Percentiles rank a stretch among this genome's conserved stretches.
Evolutionary conservation across 2,888 invertebrate genomes (phyloP).

Genomic region (Brachyopa scutellaris): DNA sequence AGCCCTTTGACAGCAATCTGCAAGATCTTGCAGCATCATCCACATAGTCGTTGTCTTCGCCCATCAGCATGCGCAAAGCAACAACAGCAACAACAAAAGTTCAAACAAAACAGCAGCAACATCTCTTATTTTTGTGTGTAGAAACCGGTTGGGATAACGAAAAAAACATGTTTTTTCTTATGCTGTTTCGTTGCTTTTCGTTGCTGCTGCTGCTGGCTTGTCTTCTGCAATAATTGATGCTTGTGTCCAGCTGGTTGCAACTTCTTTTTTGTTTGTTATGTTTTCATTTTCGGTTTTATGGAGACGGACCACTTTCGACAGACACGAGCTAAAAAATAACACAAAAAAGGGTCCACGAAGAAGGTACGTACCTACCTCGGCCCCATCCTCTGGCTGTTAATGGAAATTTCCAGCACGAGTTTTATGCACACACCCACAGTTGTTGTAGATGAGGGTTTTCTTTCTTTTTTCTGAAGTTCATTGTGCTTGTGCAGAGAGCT

Average conservation of each 20-base stretch:
- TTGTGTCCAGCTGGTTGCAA: constrained; percentile 67
- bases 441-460: neutral
- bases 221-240: constrained; percentile 69
- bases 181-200: neutral
- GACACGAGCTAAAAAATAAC: constrained; percentile 71
- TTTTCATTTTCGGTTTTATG: constrained; percentile 65
- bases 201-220: constrained; percentile 41
- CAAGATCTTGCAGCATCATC: constrained; percentile 43
- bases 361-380: neutral
- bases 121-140: constrained; percentile 11
- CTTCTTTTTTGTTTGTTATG: constrained; percentile 20
- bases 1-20: constrained; percentile 65
- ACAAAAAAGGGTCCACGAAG: constrained; percentile 38
- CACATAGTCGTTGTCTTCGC: constrained; percentile 4
- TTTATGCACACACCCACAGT: constrained; percentile 19
- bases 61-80: neutral
- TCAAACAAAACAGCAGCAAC: constrained; percentile 2
- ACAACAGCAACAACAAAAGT: constrained; percentile 1
- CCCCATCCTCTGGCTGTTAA: constrained; percentile 25
- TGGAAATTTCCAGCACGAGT: constrained; percentile 67
- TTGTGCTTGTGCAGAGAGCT: constrained; percentile 58
- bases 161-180: constrained; percentile 16
- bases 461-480: constrained; percentile 50
- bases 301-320: constrained; percentile 62
- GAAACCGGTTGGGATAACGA: constrained; percentile 49